Percentiles rank a stretch among this genome's conserved stretches.
Evolutionary conservation across 2,797 vertebrate genomes (phyloP).

Genomic region (Parambassis ranga): DNA sequence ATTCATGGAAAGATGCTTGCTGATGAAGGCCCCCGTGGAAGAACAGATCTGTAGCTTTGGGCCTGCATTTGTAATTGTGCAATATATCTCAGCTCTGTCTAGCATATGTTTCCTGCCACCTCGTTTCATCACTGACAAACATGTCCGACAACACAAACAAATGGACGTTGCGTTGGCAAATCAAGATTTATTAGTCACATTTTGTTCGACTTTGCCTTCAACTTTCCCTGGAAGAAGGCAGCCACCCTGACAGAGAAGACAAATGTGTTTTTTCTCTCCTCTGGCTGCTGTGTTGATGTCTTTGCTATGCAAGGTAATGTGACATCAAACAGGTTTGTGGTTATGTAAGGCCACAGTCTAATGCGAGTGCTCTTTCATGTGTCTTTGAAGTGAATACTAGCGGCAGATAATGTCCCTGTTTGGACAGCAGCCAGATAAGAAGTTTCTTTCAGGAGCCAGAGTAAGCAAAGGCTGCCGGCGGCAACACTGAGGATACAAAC

Average conservation of each 20-base stretch:
- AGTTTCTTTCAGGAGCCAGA: constrained; percentile 28
- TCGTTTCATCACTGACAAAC: constrained; percentile 71
- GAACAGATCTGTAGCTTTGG: constrained; percentile 66
- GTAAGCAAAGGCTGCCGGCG: constrained; percentile 9
- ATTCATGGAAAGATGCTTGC: constrained; percentile 20
- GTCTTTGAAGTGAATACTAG: constrained; percentile 59
- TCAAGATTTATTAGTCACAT: constrained; percentile 69
- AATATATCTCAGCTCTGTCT: constrained; percentile 54
- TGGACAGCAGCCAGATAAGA: constrained; percentile 48
- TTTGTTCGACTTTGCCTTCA: constrained; percentile 31
- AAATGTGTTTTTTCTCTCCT: neutral
- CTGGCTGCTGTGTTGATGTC: constrained; percentile 3
- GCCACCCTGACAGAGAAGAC: neutral
- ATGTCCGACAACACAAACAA: constrained; percentile 52
- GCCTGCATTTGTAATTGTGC: constrained; percentile 66
- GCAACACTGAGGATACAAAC: constrained; percentile 5
- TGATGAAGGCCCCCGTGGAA: constrained; percentile 22
- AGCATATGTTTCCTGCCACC: constrained; percentile 64
- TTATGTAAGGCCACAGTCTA: constrained; percentile 34
- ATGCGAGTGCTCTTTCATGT: constrained; percentile 37
- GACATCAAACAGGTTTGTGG: constrained; percentile 52
- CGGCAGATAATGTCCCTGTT: constrained; percentile 53
- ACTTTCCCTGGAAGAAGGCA: constrained; percentile 37
- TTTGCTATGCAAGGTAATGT: constrained; percentile 40
- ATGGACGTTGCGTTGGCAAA: constrained; percentile 58